Evolutionary conservation across 2,797 vertebrate species (phyloP), one percentile per base, ranked within the genome.

Genomic region (Buphagus erythrorhynchus): DNA sequence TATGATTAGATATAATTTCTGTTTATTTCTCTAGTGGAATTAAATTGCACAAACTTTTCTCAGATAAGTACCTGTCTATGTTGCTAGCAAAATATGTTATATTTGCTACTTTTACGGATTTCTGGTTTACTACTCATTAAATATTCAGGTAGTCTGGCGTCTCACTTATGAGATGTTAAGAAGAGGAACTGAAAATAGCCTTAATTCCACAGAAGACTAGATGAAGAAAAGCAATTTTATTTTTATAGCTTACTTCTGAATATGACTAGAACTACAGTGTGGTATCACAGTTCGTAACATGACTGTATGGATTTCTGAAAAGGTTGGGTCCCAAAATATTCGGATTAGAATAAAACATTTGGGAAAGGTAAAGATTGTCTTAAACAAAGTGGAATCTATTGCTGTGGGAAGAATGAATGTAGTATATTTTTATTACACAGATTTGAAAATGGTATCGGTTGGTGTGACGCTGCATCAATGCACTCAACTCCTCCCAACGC

Each of bases 101-200:
- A 49, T 69, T 83, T 77, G 54, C 52, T 79, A 36, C 67, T 91
- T 75, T n/a, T 33, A 25, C 2, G 1, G 65, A 76, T 28, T 93
- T 73, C 65, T 93, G 67, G 65, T 76, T 92, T 88, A 65, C 31
- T 68, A 29, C 25, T 92, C 31, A 58, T 87, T 86, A 68, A 89
- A 82, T 85, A 95, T 71, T 85, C 69, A 75, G 65, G 18, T 79
- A 85, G 84, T 87, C 89, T 85, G 81, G 45, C 22, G 9, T 90
- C 75, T 95, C 10, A 1, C 71, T 93, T 77, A 38, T 18, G 48
- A 88, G 59, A 81, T 7, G 0, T 31, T 31, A 86, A 80, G 78
- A 94, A 86, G 74, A 74, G 75, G 93, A 96, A 92, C 71, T 48
- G 84, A 96, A 96, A 97, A 85, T 36, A 80, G 59, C 49, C 42